A percentile compares a stretch with the other conserved stretches of the same genome.
Conservation (phyloP, 2,797 vertebrate genomes). For the Ceryle rudis region DNA sequence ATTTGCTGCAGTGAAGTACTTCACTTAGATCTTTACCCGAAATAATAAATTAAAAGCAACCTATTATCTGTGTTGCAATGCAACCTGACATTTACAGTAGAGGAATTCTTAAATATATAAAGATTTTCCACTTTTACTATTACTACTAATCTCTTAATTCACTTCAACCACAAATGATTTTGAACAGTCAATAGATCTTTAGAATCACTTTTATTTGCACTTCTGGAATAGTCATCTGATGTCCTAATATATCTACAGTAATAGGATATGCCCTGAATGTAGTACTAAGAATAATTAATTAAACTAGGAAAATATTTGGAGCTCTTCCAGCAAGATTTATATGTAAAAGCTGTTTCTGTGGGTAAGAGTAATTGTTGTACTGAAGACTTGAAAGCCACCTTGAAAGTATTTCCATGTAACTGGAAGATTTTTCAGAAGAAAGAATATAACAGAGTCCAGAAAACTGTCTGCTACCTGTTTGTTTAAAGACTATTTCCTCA, state of each 20-base stretch:
- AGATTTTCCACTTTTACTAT: background rate
- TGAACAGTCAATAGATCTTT: conserved; percentile 14
- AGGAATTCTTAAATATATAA: conserved; percentile 9
- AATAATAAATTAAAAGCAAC: conserved; percentile 21
- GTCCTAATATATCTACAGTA: background rate
- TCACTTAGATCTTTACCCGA: background rate
- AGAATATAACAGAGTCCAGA: background rate
- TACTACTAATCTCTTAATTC: background rate
- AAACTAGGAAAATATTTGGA: background rate
- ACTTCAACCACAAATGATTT: background rate
- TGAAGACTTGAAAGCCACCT: background rate
- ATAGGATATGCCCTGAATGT: background rate
- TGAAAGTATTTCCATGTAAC: background rate
- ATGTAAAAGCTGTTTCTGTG: background rate
- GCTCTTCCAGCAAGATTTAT: background rate
- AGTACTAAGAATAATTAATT: conserved; percentile 7
- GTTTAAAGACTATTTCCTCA: background rate
- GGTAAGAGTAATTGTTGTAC: background rate
- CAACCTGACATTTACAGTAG: background rate
- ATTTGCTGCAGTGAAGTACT: background rate
- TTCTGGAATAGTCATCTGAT: background rate
- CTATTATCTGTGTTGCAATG: background rate
- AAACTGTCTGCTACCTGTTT: background rate
- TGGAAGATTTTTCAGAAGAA: background rate
- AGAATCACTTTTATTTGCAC: background rate